Base-by-base conservation (phyloP, 2,797 vertebrate species). In the Avahi laniger region DNA sequence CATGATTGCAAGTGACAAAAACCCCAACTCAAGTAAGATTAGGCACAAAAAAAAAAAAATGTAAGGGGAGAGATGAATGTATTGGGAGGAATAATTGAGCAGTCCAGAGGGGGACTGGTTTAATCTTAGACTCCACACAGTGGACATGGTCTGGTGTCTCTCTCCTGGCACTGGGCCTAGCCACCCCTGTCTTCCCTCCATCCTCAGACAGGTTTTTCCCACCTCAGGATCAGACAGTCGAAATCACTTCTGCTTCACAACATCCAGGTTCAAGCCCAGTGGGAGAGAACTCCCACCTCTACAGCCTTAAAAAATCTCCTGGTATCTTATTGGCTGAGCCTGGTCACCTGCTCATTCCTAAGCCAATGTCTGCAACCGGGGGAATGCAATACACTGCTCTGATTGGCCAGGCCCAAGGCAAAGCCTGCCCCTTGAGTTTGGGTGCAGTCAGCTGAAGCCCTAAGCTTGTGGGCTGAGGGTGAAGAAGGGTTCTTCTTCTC, bases 21-120 rank as follows among this genome's bases (percentile, higher is more conserved):
- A n/a, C 3, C 5, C 5, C 46, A 79, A 33, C 8, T 41, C 11
- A 35, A 67, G 24, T 13, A 69, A 67, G 30, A 59, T 69, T 26
- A 57, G 8, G 57, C 33, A 43, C 43, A 52, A 17, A 18, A 17
- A 52, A 17, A 18, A 17, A 24, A 63, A 73, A 43, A 7, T 1
- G 43, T 14, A 0, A 4, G 15, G 11, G 5, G 3, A 33, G 5
- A 14, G 1, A 3, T 6, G 33, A 26, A 15, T 4, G 0, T 72
- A 8, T 59, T 57, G 46, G 43, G 41, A 72, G 15, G 43, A 38
- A 82, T 67, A 48, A 81, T 0, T 41, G 48, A 69, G 48, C 28
- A 3, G 41, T 61, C 30, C 10, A 18, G 80, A 70, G 9, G 17
- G 76, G 13, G 26, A 46, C 46, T 26, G 33, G 43, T 28, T 80